Conservation (phyloP, 1,140 invertebrate species). For the Aporrectodea caliginosa region DNA sequence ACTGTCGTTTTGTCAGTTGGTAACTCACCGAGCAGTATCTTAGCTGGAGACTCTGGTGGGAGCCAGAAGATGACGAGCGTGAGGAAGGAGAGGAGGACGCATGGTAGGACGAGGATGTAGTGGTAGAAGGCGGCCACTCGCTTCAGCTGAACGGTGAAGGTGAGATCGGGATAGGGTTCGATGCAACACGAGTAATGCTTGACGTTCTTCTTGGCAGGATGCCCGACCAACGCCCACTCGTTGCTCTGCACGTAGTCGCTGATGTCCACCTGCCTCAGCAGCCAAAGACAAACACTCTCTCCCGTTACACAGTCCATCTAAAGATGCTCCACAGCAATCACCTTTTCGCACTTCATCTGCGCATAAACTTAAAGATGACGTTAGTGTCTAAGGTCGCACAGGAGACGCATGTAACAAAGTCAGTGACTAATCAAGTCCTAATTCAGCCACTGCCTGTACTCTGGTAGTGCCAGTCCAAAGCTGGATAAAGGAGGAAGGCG, state of each 20-base stretch:
- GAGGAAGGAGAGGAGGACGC: conserved; percentile 33
- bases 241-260: conserved; percentile 39
- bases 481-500: too few relatives aligned
- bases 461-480: too few relatives aligned
- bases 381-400: neutral
- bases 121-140: conserved; percentile 34
- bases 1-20: neutral
- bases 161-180: conserved; percentile 59
- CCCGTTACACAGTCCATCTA: neutral
- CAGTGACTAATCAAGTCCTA: too few relatives aligned
- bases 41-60: conserved; percentile 37
- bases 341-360: too few relatives aligned
- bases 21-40: conserved; percentile 42
- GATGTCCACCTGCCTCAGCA: conserved; percentile 31
- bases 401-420: neutral
- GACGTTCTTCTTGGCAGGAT: conserved; percentile 50
- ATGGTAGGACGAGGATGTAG: conserved; percentile 37
- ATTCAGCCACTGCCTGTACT: too few relatives aligned
- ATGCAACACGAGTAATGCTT: conserved; percentile 11
- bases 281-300: neutral
- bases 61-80: conserved; percentile 37
- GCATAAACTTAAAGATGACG: too few relatives aligned
- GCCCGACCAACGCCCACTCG: conserved; percentile 53
- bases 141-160: conserved; percentile 45
- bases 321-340: neutral